Evolutionary conservation across 2,888 invertebrate species (phyloP).

Genomic region (Noctua comes): DNA sequence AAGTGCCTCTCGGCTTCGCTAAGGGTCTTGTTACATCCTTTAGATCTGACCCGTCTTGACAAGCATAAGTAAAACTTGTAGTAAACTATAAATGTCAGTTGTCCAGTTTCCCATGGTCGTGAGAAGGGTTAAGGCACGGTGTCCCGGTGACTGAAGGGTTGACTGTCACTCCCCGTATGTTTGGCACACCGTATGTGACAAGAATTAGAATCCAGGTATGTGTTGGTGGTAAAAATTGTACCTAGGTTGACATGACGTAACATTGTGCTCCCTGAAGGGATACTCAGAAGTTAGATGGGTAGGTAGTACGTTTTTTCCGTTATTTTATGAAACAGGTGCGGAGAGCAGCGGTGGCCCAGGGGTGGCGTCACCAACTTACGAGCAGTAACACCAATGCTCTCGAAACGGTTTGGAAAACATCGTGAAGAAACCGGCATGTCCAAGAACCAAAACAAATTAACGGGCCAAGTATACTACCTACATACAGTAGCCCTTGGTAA

Average conservation of each 20-base stretch:
- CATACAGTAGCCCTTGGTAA: background rate
- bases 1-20: no score
- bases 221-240: background rate
- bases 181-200: conserved; percentile 42
- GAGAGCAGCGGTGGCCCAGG: no score
- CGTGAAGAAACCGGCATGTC: no score
- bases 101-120: conserved; percentile 29
- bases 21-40: no score
- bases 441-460: no score
- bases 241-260: background rate
- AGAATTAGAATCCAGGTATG: conserved; percentile 17
- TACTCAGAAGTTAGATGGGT: background rate
- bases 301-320: background rate
- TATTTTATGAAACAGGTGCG: no score
- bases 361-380: no score
- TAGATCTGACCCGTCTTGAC: conserved; percentile 19
- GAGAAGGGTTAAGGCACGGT: conserved; percentile 58
- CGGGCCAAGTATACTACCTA: no score
- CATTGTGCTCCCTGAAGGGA: background rate
- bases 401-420: no score
- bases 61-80: conserved; percentile 24
- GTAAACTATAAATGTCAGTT: conserved; percentile 50
- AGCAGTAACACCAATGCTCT: no score
- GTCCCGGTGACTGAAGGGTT: conserved; percentile 43
- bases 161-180: conserved; percentile 39